Percentiles rank a stretch among this genome's conserved stretches.
These are phyloP conservation scores for Euplexia lucipara DNA, from an alignment of 2,888 invertebrate genomes.

Conservation along the genomic window DNA sequence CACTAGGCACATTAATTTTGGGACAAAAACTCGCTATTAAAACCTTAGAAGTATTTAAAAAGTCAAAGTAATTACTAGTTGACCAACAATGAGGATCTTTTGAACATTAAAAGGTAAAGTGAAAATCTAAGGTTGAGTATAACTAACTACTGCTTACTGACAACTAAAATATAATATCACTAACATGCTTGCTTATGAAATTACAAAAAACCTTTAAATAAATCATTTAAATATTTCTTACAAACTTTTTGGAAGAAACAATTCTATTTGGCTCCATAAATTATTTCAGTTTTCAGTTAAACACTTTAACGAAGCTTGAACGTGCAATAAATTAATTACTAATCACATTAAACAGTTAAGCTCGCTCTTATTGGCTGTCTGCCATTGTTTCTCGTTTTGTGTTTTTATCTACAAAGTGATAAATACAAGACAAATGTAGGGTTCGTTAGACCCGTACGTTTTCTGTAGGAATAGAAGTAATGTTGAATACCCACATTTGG, in stretches of 20 bases:
- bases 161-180: no score
- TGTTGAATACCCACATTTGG: slow-evolving; percentile 14
- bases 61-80: no score
- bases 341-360: slow-evolving; percentile 29
- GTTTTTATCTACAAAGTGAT: slow-evolving; percentile 17
- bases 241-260: not conserved
- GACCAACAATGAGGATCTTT: no score
- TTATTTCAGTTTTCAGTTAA: slow-evolving; percentile 5
- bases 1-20: no score
- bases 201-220: no score
- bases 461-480: slow-evolving; percentile 16
- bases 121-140: no score
- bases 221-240: no score
- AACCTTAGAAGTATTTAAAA: no score
- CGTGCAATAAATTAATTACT: slow-evolving; percentile 28
- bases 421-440: slow-evolving; percentile 26
- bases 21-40: no score
- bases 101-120: no score
- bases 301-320: not conserved
- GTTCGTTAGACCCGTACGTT: slow-evolving; percentile 15
- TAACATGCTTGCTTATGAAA: no score
- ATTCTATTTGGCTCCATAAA: not conserved
- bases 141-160: no score
- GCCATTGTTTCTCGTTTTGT: slow-evolving; percentile 27
- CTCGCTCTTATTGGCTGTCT: slow-evolving; percentile 17